phyloP scores from a whole-genome alignment of 2,797 vertebrate genomes.

The Sylvia borin region DNA sequence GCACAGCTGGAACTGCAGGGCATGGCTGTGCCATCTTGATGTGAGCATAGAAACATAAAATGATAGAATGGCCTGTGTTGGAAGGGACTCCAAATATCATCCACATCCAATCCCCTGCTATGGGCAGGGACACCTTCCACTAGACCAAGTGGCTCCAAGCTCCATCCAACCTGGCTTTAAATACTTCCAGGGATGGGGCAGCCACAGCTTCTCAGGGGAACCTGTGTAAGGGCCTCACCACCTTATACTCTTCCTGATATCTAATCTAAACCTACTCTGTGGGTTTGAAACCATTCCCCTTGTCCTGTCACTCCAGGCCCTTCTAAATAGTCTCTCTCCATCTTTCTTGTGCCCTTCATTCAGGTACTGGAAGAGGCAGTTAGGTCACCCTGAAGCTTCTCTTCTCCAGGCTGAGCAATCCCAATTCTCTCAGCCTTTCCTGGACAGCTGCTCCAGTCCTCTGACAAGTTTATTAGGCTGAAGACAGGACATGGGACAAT shows the following conservation, averaged over 20 bases:
- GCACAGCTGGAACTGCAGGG: background rate
- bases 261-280: background rate
- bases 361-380: background rate
- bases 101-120: background rate
- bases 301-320: background rate
- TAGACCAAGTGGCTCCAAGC: background rate
- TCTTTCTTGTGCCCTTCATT: background rate
- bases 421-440: background rate
- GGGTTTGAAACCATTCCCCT: background rate
- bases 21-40: background rate
- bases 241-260: background rate
- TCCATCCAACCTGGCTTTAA: background rate
- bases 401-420: background rate
- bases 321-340: background rate
- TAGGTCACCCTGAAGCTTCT: background rate
- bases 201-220: background rate
- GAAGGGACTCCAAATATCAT: background rate
- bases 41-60: background rate
- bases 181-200: background rate
- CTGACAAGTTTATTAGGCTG: background rate
- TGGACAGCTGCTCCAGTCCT: background rate
- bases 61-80: accelerated
- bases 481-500: background rate
- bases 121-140: background rate
- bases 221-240: background rate